Evolutionary conservation across 2,113 vertebrate species (phyloP).

Genomic region (Dipodomys merriami): DNA sequence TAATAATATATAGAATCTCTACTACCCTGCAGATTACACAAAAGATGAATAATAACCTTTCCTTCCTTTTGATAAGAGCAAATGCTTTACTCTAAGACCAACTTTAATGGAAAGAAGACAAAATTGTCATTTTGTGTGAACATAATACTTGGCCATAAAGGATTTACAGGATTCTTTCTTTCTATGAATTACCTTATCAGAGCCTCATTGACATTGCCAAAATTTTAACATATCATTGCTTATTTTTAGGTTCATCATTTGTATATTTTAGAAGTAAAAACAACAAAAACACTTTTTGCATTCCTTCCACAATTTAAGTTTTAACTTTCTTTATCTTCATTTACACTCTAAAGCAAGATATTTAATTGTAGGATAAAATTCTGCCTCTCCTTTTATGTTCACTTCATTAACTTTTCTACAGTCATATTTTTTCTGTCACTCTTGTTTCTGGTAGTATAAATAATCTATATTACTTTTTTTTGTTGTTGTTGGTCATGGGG

Average conservation of each 20-base stretch:
- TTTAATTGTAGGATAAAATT: constrained; percentile 2
- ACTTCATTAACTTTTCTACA: background rate
- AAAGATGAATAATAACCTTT: background rate
- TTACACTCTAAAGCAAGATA: background rate
- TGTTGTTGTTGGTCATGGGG: no score
- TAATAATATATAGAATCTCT: background rate
- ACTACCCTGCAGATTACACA: background rate
- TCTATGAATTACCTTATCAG: constrained; percentile 2
- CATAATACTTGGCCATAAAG: background rate
- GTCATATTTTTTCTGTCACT: constrained; percentile 15
- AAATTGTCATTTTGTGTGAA: background rate
- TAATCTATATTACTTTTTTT: constrained; percentile 15
- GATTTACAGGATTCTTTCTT: background rate
- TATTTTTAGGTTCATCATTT: background rate
- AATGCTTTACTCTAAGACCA: background rate
- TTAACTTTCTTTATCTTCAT: background rate
- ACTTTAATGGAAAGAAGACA: background rate
- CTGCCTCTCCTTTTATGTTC: background rate
- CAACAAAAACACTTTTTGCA: background rate
- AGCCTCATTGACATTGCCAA: background rate
- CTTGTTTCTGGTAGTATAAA: background rate
- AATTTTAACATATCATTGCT: background rate
- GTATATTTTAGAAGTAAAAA: background rate
- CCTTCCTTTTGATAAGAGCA: background rate
- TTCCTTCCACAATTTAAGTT: background rate